Evolutionary conservation across 2,113 vertebrate genomes (phyloP), one percentile per base, ranked within the genome.

Genomic region (Nerophis lumbriciformis): DNA sequence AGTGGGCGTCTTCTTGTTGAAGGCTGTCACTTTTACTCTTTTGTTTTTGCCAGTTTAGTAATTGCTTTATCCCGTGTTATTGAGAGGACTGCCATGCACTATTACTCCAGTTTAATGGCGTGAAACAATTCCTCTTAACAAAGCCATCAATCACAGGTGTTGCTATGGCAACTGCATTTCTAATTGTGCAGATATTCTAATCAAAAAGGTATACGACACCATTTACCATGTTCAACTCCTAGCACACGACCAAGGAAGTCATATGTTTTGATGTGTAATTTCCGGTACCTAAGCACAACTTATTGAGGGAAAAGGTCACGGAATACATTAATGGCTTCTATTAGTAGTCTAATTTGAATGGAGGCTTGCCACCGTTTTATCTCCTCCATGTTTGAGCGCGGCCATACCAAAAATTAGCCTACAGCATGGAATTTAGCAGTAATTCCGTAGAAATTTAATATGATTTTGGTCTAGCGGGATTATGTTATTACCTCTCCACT

Each of bases 71-170:
- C 71, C 76, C 79, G 73, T 78, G 79, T 84, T 87, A 87, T 87
- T 85, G 82, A 87, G 82, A 88, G 73, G 83, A 83, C 82, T 87
- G 85, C 82, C 82, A 88, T 79, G 83, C 87, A 75, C 82, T 83
- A 85, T 88, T 87, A 85, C 72, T 73, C 81, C 69, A 75, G 81
- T 83, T 77, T 87, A 87, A 88, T 88, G 82, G 73, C 50, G 72
- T 77, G 78, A 80, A 87, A 83, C 87, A 82, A 87, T 78, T 85
- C 68, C 76, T 81, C 79, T 83, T 87, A 87, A 88, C 85, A 84
- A 77, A 87, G 79, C 77, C 82, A 88, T 88, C 82, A 87, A 79
- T 88, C 83, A 85, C 69, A 71, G 62, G 74, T 71, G 80, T 82
- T 84, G 5, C 85, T 75, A 77, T 81, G 77, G 85, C 61, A 69